Percentiles rank a stretch among this genome's conserved stretches.
Conservation (phyloP, 2,888 invertebrate species). For the Lepeophtheirus nordmannii region DNA sequence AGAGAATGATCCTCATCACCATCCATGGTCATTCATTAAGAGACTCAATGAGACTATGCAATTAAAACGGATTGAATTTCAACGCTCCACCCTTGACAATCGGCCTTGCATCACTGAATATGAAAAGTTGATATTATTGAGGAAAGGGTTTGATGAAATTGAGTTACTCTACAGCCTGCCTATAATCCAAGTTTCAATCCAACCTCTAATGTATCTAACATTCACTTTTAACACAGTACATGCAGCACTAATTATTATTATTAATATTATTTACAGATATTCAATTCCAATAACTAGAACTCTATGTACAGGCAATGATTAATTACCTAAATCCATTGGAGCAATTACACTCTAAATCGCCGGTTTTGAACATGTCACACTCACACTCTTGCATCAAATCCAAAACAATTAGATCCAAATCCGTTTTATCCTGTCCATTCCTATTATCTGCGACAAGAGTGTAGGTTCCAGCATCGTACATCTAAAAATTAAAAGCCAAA, state of each 20-base stretch:
- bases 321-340: slow-evolving; percentile 15
- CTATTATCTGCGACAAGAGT: slow-evolving; percentile 30
- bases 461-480: slow-evolving; percentile 31
- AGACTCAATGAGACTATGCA: too few species aligned
- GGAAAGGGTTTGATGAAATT: neutral
- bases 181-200: too few species aligned
- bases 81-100: neutral
- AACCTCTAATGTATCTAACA: too few species aligned
- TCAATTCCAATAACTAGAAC: neutral
- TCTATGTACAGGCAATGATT: neutral
- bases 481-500: slow-evolving; percentile 26
- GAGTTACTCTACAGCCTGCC: too few species aligned
- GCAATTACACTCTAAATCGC: slow-evolving; percentile 15
- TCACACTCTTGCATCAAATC: slow-evolving; percentile 21
- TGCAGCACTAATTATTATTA: too few species aligned
- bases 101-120: slow-evolving; percentile 2
- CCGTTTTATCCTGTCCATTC: slow-evolving; percentile 29
- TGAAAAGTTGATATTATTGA: neutral
- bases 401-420: slow-evolving; percentile 16
- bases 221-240: too few species aligned
- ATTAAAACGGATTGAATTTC: too few species aligned
- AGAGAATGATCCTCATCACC: too few species aligned
- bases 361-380: slow-evolving; percentile 22
- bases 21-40: too few species aligned
- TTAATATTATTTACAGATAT: neutral